Conservation (phyloP, 2,113 vertebrate genomes). For the Xenopus tropicalis region UCB_Xtro_10.0 CM004443.2:118745001-118745500, state of each 20-base stretch:
- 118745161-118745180: no score
- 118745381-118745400: slow-evolving; percentile 35
- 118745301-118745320: neutral
- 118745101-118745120: no score
- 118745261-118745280: slow-evolving; percentile 7
- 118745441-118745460: slow-evolving; percentile 43
- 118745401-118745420: slow-evolving; percentile 35
- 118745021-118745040: no score
- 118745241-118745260: neutral
- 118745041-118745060: no score
- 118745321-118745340: slow-evolving; percentile 3
- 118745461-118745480: slow-evolving; percentile 36
- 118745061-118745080: no score
- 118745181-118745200: no score
- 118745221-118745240: no score
- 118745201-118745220: no score
- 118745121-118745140: no score
- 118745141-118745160: no score
- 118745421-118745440: slow-evolving; percentile 31
- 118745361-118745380: slow-evolving; percentile 42
- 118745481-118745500: slow-evolving; percentile 45
- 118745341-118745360: slow-evolving; percentile 21
- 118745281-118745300: slow-evolving; percentile 15
- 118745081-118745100: no score
- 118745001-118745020: no score